phyloP scores from a whole-genome alignment of 2,113 vertebrate genomes.

The Phaethon lepturus region DNA sequence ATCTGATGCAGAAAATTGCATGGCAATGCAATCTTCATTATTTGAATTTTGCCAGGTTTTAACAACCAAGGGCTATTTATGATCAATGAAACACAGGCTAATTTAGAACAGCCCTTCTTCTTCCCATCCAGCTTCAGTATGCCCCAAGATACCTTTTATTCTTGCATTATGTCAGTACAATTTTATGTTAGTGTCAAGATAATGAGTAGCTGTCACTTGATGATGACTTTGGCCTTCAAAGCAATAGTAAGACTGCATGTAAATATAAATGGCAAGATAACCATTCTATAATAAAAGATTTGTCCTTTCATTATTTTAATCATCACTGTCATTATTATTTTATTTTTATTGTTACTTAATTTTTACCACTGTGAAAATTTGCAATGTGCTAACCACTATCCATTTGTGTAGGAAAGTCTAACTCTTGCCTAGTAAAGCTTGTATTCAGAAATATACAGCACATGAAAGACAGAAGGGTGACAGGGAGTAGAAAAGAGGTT shows the following conservation, averaged over 20 bases:
- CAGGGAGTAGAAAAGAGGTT: neutral
- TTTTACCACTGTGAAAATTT: neutral
- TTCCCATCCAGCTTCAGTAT: neutral
- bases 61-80: neutral
- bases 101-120: neutral
- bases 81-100: neutral
- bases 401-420: neutral
- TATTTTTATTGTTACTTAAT: neutral
- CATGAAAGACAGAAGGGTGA: neutral
- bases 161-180: neutral
- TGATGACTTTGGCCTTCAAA: conserved; percentile 31
- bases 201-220: conserved; percentile 12
- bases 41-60: conserved; percentile 42
- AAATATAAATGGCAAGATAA: neutral
- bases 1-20: conserved; percentile 41
- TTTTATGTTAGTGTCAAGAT: conserved; percentile 38
- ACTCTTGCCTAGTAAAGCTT: neutral
- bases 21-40: neutral
- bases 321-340: neutral
- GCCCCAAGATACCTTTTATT: conserved; percentile 11
- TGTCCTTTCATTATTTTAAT: neutral
- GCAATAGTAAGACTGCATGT: neutral
- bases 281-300: neutral
- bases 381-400: neutral
- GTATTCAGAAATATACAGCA: neutral